Evolutionary conservation across 2,888 invertebrate genomes (phyloP), one percentile per base, ranked within the genome.

Genomic region (Sinopyrophorus schimmeli): DNA sequence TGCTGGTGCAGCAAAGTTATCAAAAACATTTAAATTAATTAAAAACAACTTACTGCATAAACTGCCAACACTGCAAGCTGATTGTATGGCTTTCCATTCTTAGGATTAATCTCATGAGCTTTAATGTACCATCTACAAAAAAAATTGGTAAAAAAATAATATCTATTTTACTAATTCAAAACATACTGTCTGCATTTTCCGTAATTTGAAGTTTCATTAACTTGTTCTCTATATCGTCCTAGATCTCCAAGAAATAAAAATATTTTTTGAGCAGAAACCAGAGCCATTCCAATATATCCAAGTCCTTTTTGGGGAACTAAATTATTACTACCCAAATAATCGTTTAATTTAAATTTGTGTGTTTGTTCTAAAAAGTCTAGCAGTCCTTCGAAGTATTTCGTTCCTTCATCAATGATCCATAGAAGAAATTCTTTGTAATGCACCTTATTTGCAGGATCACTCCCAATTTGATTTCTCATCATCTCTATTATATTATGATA

Each of bases 1-100:
- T n/a, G n/a, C n/a, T n/a, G n/a, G n/a, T n/a, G n/a, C n/a, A n/a
- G n/a, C n/a, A n/a, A n/a, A n/a, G n/a, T n/a, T n/a, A n/a, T n/a
- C n/a, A n/a, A n/a, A n/a, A n/a, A n/a, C n/a, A n/a, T n/a, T n/a
- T n/a, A 53, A 32, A 21, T n/a, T 21, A 3, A 53, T n/a, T n/a
- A 41, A 26, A 27, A 27, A n/a, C 16, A 47, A 17, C 82, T 79
- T 74, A 88, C 87, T 43, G 85, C 83, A 70, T 84, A 87, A 60
- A 89, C 83, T 1, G 96, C 91, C 66, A 97, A 76, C 60, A 97
- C 82, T 14, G 95, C 97, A 60, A 98, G 75, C 71, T 97, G 96
- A 73, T 96, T 92, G 70, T 96, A 97, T 0, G 96, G 93, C 58
- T 91, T 82, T 37, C 96, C 96, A 76, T 95, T 95, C 73, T 92